Base-by-base conservation (phyloP, 2,888 invertebrate species). In the Notocelia uddmanniana region DNA sequence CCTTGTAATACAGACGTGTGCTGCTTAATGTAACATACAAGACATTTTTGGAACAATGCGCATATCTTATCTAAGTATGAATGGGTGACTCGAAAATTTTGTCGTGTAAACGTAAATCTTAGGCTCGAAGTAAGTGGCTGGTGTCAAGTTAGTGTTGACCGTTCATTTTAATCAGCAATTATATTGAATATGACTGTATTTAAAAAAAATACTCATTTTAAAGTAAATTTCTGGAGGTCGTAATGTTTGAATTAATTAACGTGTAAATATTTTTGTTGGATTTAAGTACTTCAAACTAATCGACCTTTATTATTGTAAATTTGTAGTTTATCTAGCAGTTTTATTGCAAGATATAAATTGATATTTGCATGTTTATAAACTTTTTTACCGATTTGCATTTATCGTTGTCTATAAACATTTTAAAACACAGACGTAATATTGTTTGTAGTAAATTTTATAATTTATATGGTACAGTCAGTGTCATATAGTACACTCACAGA, bases 101-200 rank as follows among this genome's bases (percentile, higher is more conserved):
- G n/a, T 26, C 26, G 55, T 23, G 55, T 26, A 15, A 23, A 55
- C 8, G 5, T 31, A 31, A 31, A 45, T 45, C 45, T 45, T 41
- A 59, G n/a, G 37, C 52, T 64, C 37, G 52, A 21, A 21, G 63
- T 64, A 37, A 52, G 37, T 52, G 64, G 64, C 52, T 34, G 52
- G 64, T 54, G 64, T 64, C 64, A 64, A 54, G 52, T 52, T 23
- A 18, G 15, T 21, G 23, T n/a, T 45, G 5, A 52, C 21, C 19
- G 50, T n/a, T 45, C 50, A 50, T 52, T 52, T 19, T 21, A 21
- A 11, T 23, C n/a, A 1, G 31, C 31, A 31, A 31, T n/a, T 45
- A n/a, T 3, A n/a, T 1, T 3, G 3, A 26, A n/a, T n/a, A 2
- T n/a, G n/a, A n/a, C n/a, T 55, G 8, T 31, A 6, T 52, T 26